Percentiles rank a stretch among this genome's conserved stretches.
Evolutionary conservation across 2,888 invertebrate species (phyloP).

Genomic region (Anodontia alba): DNA sequence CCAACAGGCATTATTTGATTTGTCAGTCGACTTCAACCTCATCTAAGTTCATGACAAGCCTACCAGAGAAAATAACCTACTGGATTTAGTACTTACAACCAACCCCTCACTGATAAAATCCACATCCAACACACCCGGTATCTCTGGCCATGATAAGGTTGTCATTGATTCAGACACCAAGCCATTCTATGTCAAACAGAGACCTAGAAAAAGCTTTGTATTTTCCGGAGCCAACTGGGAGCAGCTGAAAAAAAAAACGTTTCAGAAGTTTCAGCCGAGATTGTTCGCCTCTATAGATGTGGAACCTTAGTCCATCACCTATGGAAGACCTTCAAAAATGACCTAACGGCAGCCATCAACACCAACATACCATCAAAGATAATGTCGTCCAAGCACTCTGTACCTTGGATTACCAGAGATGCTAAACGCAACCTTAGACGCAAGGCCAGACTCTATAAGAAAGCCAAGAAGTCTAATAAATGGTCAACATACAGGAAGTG

Average conservation of each 20-base stretch:
- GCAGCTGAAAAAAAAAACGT: neutral
- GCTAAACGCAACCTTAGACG: neutral
- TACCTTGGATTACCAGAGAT: conserved; percentile 6
- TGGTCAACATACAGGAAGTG: conserved; percentile 25
- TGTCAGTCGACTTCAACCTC: conserved; percentile 11
- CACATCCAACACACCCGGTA: conserved; percentile 35
- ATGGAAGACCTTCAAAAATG: conserved; percentile 19
- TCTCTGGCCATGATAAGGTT: conserved; percentile 49
- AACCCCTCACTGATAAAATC: conserved; percentile 49
- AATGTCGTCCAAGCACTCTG: neutral
- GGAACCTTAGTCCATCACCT: neutral
- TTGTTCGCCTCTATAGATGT: neutral
- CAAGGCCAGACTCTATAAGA: conserved; percentile 13
- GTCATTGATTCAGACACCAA: conserved; percentile 36
- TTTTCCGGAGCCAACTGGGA: conserved; percentile 44
- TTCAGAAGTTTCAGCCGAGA: neutral
- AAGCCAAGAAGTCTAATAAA: conserved; percentile 19
- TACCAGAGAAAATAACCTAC: conserved; percentile 31
- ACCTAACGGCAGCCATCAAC: neutral
- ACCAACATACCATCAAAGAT: conserved; percentile 10
- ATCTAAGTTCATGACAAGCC: conserved; percentile 32
- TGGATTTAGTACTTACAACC: conserved; percentile 42
- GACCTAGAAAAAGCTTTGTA: conserved; percentile 31
- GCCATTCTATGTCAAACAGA: conserved; percentile 26
- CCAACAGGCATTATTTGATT: conserved; percentile 33